Base-by-base conservation (phyloP, 2,888 invertebrate species). In the Polylopha cassiicola region DNA sequence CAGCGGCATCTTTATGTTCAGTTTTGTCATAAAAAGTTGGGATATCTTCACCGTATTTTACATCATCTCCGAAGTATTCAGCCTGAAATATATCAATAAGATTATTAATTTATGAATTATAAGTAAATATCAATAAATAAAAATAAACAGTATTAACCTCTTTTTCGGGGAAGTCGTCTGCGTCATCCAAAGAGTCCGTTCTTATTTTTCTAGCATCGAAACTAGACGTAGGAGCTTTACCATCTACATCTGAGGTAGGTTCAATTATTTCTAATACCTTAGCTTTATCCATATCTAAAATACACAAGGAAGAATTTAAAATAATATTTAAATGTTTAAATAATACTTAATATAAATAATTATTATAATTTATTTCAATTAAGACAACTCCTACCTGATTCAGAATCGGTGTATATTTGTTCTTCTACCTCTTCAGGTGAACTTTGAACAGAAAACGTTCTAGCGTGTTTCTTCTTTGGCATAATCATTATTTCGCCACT, bases 361-460 rank as follows among this genome's bases (percentile, higher is more conserved):
- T 20, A 16, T 28, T 21, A 24, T 14, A 38, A 5, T n/a, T 4
- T 11, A 24, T 6, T 28, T 18, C 10, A 20, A 34, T 33, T n/a
- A 44, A 22, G 7, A 18, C 17, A 26, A n/a, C n/a, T n/a, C 37
- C 38, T 58, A 86, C 86, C 86, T 45, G 86, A 86, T 71, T 87
- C 86, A 2, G 86, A 86, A 55, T 87, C 86, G 18, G 86, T 85
- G 37, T 86, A 87, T 45, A 87, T 86, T 47, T 87, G 86, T 54
- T 86, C 86, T 57, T 87, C 86, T 13, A 86, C 76, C 72, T 87
- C 86, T 42, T 87, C 86, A 1, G 86, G 86, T 7, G 86, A 86
- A 54, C 86, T 86, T 58, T 87, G 86, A 2, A 87, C 86, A 1
- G 86, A 87, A 42, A 85, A 87, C 8, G 85, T 85, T 45, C 85